Base-by-base conservation (phyloP, 1,140 invertebrate genomes). In the Chironomus striatipennis region DNA sequence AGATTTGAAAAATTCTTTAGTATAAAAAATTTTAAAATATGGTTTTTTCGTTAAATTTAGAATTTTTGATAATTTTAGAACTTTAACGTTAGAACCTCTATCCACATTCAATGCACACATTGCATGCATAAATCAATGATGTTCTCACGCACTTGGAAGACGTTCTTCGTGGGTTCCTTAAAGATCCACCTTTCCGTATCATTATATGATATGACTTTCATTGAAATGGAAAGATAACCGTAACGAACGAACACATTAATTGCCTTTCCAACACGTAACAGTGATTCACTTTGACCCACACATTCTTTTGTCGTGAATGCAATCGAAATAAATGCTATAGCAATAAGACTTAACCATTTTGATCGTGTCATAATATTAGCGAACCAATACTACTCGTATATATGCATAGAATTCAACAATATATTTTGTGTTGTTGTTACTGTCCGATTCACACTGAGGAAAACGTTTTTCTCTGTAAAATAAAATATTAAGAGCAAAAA, bases 111-210 rank as follows among this genome's bases (percentile, higher is more conserved):
- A 34, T 34, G 24, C 24, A n/a, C n/a, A n/a, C n/a, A 34, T 34
- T 5, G 24, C 24, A 34, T 34, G 24, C 5, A 1, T 34, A 34
- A 34, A 34, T 34, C 2, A 34, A 15, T 57, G 9, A 12, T 15
- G 5, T 57, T 57, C 24, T 12, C 9, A 74, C 65, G 43, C n/a
- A 82, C 81, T 78, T 79, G 84, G 81, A 94, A 93, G 21, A 94
- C 87, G 79, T 92, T 90, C 65, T 90, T 87, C 0, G 91, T 93
- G 0, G 92, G 92, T 79, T 95, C 92, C 1, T 92, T 85, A 80
- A 94, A 94, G 70, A 94, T 87, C 92, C 92, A 94, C 12, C 85
- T 86, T 57, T 92, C 90, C 0, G 88, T 85, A 78, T 94, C 91
- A 80, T 93, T 93, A 12, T 91, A 85, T 0, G 92, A 90, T 2